Conservation (phyloP, 1,140 invertebrate species). For the Drosophila truncata region DNA sequence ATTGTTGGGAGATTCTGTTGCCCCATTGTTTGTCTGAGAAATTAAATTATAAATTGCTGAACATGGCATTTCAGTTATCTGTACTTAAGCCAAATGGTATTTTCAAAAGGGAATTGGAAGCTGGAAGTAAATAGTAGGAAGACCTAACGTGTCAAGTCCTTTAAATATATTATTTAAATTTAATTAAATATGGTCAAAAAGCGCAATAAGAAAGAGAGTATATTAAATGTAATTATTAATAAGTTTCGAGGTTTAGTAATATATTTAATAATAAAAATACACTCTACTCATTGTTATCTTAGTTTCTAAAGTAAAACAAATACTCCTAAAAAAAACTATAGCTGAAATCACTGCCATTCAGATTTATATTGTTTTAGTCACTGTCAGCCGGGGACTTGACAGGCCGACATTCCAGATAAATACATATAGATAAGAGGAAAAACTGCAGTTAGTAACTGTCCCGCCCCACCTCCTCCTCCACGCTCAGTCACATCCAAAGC, state of each 20-base stretch:
- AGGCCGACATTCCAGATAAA: slow-evolving; percentile 52
- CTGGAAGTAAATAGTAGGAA: neutral
- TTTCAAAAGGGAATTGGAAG: slow-evolving; percentile 1
- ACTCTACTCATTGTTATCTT: neutral
- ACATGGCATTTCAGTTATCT: neutral
- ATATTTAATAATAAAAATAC: neutral
- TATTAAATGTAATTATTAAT: neutral
- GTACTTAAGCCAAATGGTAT: neutral
- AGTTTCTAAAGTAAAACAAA: neutral
- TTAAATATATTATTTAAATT: neutral
- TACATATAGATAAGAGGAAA: slow-evolving; percentile 43
- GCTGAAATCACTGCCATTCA: slow-evolving; percentile 2
- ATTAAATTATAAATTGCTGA: slow-evolving; percentile 37
- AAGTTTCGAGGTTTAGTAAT: neutral
- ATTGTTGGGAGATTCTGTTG: neutral
- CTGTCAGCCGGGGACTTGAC: slow-evolving; percentile 31
- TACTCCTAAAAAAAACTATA: neutral
- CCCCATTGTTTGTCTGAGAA: slow-evolving; percentile 18
- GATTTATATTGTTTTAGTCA: slow-evolving; percentile 56
- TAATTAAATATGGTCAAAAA: neutral
- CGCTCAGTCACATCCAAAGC: slow-evolving; percentile 39
- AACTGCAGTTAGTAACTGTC: slow-evolving; percentile 40
- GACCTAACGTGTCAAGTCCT: neutral
- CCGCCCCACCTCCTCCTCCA: neutral
- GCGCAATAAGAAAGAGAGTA: neutral